Percentiles rank a stretch among this genome's conserved stretches.
phyloP scores from a whole-genome alignment of 2,113 vertebrate genomes.

The Dromaius novaehollandiae region DNA sequence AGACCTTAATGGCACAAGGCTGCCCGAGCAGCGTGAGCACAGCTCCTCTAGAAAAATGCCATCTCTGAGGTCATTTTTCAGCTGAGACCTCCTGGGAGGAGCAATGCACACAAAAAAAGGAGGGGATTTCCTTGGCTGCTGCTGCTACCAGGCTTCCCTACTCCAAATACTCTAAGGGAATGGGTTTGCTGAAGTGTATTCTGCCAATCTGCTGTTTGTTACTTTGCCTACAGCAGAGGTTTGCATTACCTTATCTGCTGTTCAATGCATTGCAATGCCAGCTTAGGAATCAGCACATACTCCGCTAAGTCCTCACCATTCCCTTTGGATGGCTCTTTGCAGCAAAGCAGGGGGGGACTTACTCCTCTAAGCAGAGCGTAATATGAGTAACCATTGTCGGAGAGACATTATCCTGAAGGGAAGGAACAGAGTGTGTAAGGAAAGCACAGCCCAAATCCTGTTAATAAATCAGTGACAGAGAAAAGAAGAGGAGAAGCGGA shows the following conservation, averaged over 20 bases:
- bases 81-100: background rate
- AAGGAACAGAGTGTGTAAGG: background rate
- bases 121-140: background rate
- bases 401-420: background rate
- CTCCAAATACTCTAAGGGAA: background rate
- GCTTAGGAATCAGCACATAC: background rate
- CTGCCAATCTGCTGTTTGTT: background rate
- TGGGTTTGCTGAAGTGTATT: background rate
- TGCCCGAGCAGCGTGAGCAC: background rate
- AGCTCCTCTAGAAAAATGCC: background rate
- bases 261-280: background rate
- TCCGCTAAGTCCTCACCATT: background rate
- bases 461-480: background rate
- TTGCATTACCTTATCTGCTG: background rate
- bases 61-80: background rate
- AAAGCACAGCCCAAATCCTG: background rate
- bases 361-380: background rate
- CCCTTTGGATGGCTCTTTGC: background rate
- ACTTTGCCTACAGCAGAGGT: slow-evolving; percentile 13
- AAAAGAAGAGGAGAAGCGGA: background rate
- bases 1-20: background rate
- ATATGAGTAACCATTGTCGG: accelerated
- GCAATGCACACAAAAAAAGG: background rate
- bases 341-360: background rate
- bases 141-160: background rate